These are phyloP conservation scores for Hemitrygon akajei DNA, from an alignment of 2,797 vertebrate genomes.

Conservation along the genomic window DNA sequence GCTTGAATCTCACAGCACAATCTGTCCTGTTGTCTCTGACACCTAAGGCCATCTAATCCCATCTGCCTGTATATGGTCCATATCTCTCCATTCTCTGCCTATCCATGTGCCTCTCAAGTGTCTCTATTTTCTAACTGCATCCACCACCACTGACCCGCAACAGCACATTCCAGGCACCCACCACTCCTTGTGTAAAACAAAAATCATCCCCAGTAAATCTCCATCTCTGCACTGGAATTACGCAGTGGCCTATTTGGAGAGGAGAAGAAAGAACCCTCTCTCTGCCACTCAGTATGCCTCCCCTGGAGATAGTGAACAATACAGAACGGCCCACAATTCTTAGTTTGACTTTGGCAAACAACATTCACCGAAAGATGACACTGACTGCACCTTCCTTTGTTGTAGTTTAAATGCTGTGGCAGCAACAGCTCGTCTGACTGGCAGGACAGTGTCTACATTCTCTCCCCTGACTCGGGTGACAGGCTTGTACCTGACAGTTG, in stretches of 20 bases:
- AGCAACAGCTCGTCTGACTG: conserved; percentile 74
- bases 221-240: background rate
- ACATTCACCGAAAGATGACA: background rate
- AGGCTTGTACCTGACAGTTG: conserved; percentile 78
- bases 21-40: too few species aligned
- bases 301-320: background rate
- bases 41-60: too few species aligned
- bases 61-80: too few species aligned
- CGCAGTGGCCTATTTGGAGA: background rate
- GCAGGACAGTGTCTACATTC: conserved; percentile 61
- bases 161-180: too few species aligned
- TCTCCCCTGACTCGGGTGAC: conserved; percentile 47
- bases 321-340: too few species aligned
- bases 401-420: conserved; percentile 79
- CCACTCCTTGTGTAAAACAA: too few species aligned
- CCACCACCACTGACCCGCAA: too few species aligned
- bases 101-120: too few species aligned
- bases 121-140: too few species aligned
- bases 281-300: background rate
- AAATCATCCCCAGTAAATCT: too few species aligned
- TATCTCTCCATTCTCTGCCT: too few species aligned
- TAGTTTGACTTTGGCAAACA: background rate
- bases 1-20: too few species aligned
- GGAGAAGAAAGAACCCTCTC: background rate
- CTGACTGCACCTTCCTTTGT: background rate